These are phyloP conservation scores for Geodia barretti DNA, from an alignment of 37 sponge, comb jelly and placozoan genomes.

Conservation along the genomic window DNA sequence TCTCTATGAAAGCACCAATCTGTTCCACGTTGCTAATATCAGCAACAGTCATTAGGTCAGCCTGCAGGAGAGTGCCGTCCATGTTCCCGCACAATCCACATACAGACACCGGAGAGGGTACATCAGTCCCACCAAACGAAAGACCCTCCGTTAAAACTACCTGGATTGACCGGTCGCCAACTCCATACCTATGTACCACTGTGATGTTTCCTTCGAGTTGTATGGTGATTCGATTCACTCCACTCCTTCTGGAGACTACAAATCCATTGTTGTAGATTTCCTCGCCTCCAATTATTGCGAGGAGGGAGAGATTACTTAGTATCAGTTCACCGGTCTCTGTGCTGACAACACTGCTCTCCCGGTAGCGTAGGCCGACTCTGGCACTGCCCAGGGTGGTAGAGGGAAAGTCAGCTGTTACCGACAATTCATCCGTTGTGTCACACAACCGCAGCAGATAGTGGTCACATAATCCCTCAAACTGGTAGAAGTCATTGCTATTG, in stretches of 20 bases:
- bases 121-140: neutral
- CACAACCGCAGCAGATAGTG: slow-evolving; percentile 27
- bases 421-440: slow-evolving; percentile 1
- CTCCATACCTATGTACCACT: neutral
- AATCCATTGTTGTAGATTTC: neutral
- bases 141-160: too few relatives aligned
- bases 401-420: slow-evolving; percentile 54
- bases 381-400: slow-evolving; percentile 11
- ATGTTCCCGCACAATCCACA: slow-evolving; percentile 54
- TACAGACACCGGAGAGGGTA: neutral
- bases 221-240: neutral
- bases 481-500: slow-evolving; percentile 2
- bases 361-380: slow-evolving; percentile 25
- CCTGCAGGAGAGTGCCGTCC: slow-evolving; percentile 3
- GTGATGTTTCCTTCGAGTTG: neutral
- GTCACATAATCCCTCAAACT: slow-evolving; percentile 54
- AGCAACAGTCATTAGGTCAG: slow-evolving; percentile 16
- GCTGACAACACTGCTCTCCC: slow-evolving; percentile 1
- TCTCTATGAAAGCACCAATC: slow-evolving; percentile 25
- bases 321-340: neutral
- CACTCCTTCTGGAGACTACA: neutral
- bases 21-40: slow-evolving; percentile 1
- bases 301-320: neutral
- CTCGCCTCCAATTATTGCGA: neutral
- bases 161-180: neutral